Conservation (phyloP, 92 coral and sea anemone genomes). For the Parazoanthus atlanticus region DNA sequence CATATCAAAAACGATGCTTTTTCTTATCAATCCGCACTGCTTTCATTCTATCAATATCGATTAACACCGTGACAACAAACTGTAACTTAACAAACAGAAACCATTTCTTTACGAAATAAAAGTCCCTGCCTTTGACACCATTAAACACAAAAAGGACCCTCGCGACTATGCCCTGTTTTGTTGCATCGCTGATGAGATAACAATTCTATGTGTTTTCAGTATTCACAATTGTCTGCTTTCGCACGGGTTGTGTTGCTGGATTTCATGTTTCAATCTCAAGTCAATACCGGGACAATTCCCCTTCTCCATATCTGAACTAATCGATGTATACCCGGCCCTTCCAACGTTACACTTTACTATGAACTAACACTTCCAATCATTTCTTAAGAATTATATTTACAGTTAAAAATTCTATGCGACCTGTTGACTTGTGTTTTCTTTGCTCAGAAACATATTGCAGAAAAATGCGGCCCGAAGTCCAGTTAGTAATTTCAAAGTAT, state of each 20-base stretch:
- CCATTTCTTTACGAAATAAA: background rate
- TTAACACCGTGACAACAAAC: background rate
- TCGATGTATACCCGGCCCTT: background rate
- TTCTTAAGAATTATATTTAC: constrained; percentile 19
- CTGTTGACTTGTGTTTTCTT: background rate
- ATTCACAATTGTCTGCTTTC: background rate
- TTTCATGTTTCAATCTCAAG: background rate
- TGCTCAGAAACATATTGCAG: constrained; percentile 20
- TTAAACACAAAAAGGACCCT: background rate
- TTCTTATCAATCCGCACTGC: background rate
- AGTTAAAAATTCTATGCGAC: background rate
- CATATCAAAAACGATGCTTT: background rate
- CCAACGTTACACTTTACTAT: background rate
- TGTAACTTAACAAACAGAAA: background rate
- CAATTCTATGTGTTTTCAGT: background rate
- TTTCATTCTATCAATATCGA: background rate
- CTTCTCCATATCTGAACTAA: background rate
- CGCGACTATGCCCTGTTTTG: background rate
- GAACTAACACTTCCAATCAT: background rate
- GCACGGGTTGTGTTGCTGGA: background rate
- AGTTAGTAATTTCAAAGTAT: background rate
- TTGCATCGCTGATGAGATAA: background rate
- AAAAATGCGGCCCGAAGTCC: background rate
- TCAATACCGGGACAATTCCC: background rate
- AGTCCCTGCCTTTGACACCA: background rate